Conservation (phyloP, 2,113 vertebrate species). For the Tetraodon nigroviridis region DNA sequence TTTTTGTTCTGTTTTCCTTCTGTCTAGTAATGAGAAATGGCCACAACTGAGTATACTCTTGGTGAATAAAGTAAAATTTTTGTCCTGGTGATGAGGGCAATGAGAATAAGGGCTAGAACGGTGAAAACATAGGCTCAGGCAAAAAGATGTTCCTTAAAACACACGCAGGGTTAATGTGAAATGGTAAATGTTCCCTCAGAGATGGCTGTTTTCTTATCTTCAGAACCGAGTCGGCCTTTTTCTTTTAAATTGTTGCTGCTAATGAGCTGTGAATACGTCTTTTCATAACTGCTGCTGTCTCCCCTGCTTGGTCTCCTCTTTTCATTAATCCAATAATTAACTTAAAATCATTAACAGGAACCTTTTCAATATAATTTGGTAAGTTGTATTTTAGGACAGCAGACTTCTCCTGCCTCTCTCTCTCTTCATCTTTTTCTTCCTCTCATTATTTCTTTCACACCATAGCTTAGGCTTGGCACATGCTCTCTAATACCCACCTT, state of each 20-base stretch:
- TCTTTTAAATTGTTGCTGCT: constrained; percentile 37
- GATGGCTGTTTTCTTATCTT: constrained; percentile 36
- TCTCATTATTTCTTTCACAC: too few species aligned
- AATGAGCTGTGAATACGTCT: constrained; percentile 52
- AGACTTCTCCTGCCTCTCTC: neutral
- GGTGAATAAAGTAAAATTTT: constrained; percentile 4
- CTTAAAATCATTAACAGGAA: constrained; percentile 49
- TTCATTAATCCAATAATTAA: constrained; percentile 55
- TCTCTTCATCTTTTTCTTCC: constrained; percentile 15
- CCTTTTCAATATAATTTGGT: constrained; percentile 3
- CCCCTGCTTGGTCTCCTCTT: constrained; percentile 14
- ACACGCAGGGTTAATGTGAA: constrained; percentile 39
- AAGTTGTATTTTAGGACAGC: constrained; percentile 7
- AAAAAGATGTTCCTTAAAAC: constrained; percentile 31
- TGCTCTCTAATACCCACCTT: neutral
- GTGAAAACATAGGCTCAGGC: constrained; percentile 35
- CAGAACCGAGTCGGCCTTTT: constrained; percentile 37
- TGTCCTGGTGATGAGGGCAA: neutral
- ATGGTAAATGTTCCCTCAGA: constrained; percentile 25
- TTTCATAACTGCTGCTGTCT: constrained; percentile 33
- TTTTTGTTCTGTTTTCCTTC: constrained; percentile 21
- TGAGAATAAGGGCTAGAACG: constrained; percentile 5
- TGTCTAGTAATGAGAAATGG: constrained; percentile 9
- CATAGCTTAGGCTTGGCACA: neutral
- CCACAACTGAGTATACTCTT: constrained; percentile 14